Conservation (phyloP, 2,113 vertebrate species). For the Elephantulus edwardii region DNA sequence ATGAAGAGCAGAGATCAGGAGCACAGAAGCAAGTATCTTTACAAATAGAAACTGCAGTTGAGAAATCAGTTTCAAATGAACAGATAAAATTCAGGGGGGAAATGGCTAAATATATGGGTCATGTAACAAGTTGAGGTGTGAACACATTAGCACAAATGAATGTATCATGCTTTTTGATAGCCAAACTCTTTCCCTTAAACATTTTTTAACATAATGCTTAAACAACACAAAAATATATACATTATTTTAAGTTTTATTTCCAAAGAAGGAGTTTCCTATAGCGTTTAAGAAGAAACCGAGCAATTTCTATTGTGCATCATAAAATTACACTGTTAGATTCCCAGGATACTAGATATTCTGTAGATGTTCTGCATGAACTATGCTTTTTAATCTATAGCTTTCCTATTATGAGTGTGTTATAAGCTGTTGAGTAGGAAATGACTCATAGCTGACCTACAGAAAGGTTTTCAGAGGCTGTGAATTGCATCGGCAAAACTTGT, state of each 20-base stretch:
- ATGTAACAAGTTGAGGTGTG: background rate
- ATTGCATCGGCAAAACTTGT: too few species aligned
- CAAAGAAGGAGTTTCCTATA: background rate
- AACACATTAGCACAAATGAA: background rate
- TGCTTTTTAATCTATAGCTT: too few species aligned
- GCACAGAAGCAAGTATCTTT: constrained; percentile 4
- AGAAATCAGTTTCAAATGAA: constrained; percentile 31
- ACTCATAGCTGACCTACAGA: too few species aligned
- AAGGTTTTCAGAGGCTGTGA: too few species aligned
- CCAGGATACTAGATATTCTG: background rate
- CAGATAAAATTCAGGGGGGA: background rate
- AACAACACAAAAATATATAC: background rate
- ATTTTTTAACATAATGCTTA: background rate
- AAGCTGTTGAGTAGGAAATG: too few species aligned
- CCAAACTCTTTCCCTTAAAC: background rate
- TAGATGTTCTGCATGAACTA: fast-evolving
- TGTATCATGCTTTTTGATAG: background rate
- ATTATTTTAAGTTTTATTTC: background rate
- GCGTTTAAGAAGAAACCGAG: background rate
- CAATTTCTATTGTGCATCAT: background rate
- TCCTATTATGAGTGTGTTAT: too few species aligned
- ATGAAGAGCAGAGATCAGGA: constrained; percentile 40
- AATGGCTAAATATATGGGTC: background rate
- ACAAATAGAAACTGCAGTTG: background rate
- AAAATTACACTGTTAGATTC: background rate